A percentile compares a stretch with the other conserved stretches of the same genome.
Conservation (phyloP, 2,113 vertebrate genomes). For the Epinephelus moara region DNA sequence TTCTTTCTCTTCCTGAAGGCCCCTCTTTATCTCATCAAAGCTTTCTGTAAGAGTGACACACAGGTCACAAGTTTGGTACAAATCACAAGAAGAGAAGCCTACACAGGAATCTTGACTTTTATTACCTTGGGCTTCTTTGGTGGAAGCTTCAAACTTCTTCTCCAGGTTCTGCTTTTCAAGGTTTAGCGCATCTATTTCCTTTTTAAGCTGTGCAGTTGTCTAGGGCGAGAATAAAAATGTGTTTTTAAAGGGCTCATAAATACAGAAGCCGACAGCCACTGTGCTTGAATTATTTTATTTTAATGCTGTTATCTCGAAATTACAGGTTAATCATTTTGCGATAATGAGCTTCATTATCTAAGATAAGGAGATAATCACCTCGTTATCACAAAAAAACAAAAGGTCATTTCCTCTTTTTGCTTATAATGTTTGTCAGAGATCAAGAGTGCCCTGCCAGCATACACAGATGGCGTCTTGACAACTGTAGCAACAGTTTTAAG, state of each 20-base stretch:
- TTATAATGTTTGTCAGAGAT: no score
- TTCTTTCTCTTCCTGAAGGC: constrained; percentile 88
- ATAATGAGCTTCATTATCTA: no score
- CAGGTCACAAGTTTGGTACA: background rate
- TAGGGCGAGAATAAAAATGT: constrained; percentile 39
- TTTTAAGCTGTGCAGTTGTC: constrained; percentile 83
- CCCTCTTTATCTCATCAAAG: constrained; percentile 89
- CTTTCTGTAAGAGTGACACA: constrained; percentile 83
- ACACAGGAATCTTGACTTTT: background rate
- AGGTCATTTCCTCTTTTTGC: no score
- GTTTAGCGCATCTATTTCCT: constrained; percentile 81
- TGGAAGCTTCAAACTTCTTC: constrained; percentile 84
- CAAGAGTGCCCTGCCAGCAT: no score
- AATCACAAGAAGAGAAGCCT: background rate
- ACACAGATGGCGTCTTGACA: no score
- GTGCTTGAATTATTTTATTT: no score
- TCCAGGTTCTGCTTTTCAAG: constrained; percentile 86
- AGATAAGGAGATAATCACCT: no score
- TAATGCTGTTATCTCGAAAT: no score
- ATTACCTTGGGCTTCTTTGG: constrained; percentile 89
- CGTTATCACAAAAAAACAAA: no score
- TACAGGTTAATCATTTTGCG: no score
- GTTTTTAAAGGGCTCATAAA: background rate
- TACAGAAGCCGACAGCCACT: no score
- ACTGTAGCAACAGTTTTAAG: no score